Base-by-base conservation (phyloP, 2,113 vertebrate genomes). In the Dicrurus megarhynchus region DNA sequence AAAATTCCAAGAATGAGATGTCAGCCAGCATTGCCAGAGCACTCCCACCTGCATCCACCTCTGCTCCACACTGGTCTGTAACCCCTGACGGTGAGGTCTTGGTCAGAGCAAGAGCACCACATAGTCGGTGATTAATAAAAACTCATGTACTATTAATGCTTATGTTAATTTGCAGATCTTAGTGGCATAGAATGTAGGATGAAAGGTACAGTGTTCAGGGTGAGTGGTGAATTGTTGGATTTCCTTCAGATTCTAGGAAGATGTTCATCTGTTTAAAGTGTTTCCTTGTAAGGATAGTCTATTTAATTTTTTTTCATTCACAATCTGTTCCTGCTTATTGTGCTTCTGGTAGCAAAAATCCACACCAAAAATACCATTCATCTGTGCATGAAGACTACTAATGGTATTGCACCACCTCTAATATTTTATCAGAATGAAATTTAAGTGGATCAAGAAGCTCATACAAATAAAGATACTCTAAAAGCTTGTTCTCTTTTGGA, bases 371-470 rank as follows among this genome's bases (percentile, higher is more conserved):
- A 71, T 87, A 60, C 23, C 16, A 63, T 78, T 75, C 11, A 52
- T 70, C 42, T 75, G 30, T 65, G 30, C 56, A 52, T 47, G 44
- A 52, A 57, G 35, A 63, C 39, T 77, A 37, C 33, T 74, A 24
- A 68, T 10, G 3, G 8, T 13, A 73, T 69, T 35, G 16, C 18
- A 80, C 4, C 1, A 1, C 23, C 18, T 57, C 50, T 84, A 47
- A 70, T 55, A 64, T 50, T 92, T 74, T 44, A 80, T 65, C 46
- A 84, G 46, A 93, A 85, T 52, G 15, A 89, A 95, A 87, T 89
- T 59, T 69, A 69, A 85, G 39, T 71, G 39, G 12, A 37, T 92
- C 63, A 84, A 79, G 61, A 81, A 57, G 46, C 27, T 64, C 33
- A 64, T 55, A 39, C 14, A 91, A 90, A 86, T 50, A 55, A 88